Conservation (phyloP, 2,113 vertebrate species). For the Coryphaenoides rupestris region DNA sequence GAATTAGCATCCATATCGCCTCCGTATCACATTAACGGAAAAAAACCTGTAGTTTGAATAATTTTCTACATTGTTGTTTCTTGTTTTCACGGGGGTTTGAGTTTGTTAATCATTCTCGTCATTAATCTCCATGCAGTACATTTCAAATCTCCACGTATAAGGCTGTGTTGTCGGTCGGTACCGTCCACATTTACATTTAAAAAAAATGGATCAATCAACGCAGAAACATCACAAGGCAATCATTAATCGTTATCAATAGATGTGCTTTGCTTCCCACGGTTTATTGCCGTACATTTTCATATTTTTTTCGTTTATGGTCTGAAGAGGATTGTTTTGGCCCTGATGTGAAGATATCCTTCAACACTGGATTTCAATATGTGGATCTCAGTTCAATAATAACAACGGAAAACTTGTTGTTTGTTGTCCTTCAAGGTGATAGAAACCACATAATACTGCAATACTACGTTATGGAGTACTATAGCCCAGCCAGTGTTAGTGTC, state of each 20-base stretch:
- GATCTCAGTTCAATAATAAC: constrained; percentile 2
- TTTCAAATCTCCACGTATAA: too few species aligned
- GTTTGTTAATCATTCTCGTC: too few species aligned
- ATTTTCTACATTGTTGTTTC: too few species aligned
- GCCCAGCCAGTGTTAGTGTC: constrained; percentile 25
- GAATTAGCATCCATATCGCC: too few species aligned
- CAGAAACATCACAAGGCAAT: neutral
- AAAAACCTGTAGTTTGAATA: too few species aligned
- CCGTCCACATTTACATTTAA: too few species aligned
- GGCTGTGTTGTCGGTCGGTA: too few species aligned
- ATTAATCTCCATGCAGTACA: too few species aligned
- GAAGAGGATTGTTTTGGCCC: constrained; percentile 13
- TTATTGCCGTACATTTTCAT: constrained; percentile 4
- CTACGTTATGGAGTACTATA: constrained; percentile 10
- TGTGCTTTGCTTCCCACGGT: constrained; percentile 31
- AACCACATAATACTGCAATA: constrained; percentile 23
- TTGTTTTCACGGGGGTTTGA: too few species aligned
- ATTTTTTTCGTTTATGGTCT: neutral
- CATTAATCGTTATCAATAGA: neutral
- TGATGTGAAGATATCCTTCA: constrained; percentile 1
- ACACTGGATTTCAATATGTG: too few species aligned
- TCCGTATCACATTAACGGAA: too few species aligned
- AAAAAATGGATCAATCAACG: too few species aligned
- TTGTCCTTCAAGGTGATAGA: constrained; percentile 25
- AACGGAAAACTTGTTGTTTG: constrained; percentile 25